These are phyloP conservation scores for Phallusia fumigata DNA, from an alignment of 23 tunicate species.

Conservation along the genomic window DNA sequence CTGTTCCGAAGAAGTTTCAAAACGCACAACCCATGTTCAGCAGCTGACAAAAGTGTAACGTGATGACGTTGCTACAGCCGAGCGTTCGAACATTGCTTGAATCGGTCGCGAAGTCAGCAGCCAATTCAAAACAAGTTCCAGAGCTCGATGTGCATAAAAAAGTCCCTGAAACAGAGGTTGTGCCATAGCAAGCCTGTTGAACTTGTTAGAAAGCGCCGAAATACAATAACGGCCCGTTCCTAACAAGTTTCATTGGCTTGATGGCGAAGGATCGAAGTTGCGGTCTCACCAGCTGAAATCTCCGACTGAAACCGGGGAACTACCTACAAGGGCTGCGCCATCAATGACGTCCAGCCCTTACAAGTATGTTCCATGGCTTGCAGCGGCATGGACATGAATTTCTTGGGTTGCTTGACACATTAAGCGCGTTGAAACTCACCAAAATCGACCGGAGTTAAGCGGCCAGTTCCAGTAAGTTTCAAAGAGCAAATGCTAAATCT, in stretches of 20 bases:
- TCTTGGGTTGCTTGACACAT: neutral
- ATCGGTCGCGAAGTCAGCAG: neutral
- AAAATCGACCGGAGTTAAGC: neutral
- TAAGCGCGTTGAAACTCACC: neutral
- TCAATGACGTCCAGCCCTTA: neutral
- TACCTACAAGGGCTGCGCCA: neutral
- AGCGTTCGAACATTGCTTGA: neutral
- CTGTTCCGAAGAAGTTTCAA: slow-evolving; percentile 11
- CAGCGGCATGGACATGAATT: neutral
- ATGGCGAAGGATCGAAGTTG: neutral
- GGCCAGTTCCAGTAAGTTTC: slow-evolving; percentile 14
- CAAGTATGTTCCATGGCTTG: neutral
- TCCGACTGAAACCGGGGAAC: neutral
- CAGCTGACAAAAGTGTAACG: neutral
- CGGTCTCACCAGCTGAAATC: neutral
- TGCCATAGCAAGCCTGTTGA: neutral
- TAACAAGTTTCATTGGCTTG: neutral
- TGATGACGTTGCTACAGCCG: neutral
- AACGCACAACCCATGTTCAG: neutral
- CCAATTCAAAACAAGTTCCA: slow-evolving; percentile 10
- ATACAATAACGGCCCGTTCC: neutral
- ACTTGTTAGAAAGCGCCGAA: neutral
- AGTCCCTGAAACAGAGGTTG: neutral
- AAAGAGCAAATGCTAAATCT: neutral
- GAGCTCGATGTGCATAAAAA: neutral